Conservation (phyloP, 1,140 invertebrate genomes). For the Stenopsyche tienmushanensis region DNA sequence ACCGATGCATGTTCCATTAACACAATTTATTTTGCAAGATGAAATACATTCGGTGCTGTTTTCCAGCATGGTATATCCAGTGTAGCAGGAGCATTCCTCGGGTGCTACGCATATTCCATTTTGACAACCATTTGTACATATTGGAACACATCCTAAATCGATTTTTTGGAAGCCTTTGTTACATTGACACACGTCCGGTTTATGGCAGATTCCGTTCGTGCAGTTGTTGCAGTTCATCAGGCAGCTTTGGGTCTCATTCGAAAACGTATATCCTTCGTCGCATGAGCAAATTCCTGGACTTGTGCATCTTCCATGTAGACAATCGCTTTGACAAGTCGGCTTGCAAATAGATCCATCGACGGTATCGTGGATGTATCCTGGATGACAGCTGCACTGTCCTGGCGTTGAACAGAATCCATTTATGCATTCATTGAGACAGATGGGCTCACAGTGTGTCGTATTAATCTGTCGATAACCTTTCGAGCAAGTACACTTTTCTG, state of each 20-base stretch:
- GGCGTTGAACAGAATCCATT: conserved; percentile 24
- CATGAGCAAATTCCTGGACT: conserved; percentile 26
- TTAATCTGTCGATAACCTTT: conserved; percentile 30
- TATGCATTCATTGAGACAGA: background rate
- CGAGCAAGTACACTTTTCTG: conserved; percentile 42
- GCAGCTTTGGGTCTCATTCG: conserved; percentile 46
- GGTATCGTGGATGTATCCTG: conserved; percentile 47
- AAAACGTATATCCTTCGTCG: conserved; percentile 13
- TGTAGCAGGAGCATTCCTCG: conserved; percentile 55
- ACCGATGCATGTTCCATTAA: background rate
- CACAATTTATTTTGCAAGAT: background rate
- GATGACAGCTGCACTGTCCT: conserved; percentile 2
- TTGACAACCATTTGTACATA: conserved; percentile 48
- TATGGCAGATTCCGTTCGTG: conserved; percentile 51
- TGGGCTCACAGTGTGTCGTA: conserved; percentile 28
- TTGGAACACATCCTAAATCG: conserved; percentile 54
- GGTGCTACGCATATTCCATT: conserved; percentile 55
- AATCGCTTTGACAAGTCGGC: conserved; percentile 55
- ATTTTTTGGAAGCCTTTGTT: conserved; percentile 44
- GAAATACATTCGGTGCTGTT: background rate
- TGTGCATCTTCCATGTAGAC: conserved; percentile 56
- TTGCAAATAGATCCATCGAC: conserved; percentile 45
- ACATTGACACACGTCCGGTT: conserved; percentile 48
- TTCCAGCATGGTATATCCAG: conserved; percentile 48
- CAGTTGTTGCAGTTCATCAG: conserved; percentile 50